phyloP scores from a whole-genome alignment of 2,888 invertebrate species.

The Drosophila recens region DNA sequence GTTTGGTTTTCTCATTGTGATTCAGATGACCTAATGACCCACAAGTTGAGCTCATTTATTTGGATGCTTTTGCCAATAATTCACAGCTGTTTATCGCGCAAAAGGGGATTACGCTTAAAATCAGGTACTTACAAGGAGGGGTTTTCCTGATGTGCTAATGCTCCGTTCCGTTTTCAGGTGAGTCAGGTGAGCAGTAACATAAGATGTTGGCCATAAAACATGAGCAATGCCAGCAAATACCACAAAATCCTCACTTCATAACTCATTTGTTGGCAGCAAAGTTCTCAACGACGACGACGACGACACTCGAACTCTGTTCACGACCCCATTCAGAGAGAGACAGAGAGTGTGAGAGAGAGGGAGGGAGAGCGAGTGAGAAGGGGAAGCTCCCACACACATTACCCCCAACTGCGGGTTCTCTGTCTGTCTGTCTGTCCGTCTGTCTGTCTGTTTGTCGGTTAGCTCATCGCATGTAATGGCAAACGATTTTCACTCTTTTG shows the following conservation, averaged over 20 bases:
- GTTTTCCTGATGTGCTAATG: constrained; percentile 32
- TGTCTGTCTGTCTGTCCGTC: not conserved
- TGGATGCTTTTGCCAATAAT: constrained; percentile 33
- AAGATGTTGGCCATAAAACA: constrained; percentile 60
- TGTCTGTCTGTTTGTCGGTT: constrained; percentile 41
- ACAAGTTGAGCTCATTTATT: constrained; percentile 40
- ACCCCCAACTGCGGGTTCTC: not conserved
- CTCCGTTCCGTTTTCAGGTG: constrained; percentile 1
- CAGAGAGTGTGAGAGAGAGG: not conserved
- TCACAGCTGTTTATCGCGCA: constrained; percentile 43
- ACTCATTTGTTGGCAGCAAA: constrained; percentile 66
- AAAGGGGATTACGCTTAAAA: constrained; percentile 38
- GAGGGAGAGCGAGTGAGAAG: not conserved
- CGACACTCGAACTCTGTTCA: constrained; percentile 15
- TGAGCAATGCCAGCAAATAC: constrained; percentile 53
- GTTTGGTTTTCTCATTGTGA: constrained; percentile 14
- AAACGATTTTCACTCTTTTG: constrained; percentile 74
- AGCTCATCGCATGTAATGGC: constrained; percentile 67
- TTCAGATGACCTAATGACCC: constrained; percentile 68
- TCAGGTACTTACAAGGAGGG: not conserved
- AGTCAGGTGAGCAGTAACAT: constrained; percentile 41
- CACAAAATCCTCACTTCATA: constrained; percentile 74
- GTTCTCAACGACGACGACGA: constrained; percentile 14
- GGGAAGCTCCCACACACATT: constrained; percentile 21
- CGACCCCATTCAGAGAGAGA: constrained; percentile 15